Evolutionary conservation across 2,797 vertebrate species (phyloP), one percentile per base, ranked within the genome.

Genomic region (Acanthornis magna): DNA sequence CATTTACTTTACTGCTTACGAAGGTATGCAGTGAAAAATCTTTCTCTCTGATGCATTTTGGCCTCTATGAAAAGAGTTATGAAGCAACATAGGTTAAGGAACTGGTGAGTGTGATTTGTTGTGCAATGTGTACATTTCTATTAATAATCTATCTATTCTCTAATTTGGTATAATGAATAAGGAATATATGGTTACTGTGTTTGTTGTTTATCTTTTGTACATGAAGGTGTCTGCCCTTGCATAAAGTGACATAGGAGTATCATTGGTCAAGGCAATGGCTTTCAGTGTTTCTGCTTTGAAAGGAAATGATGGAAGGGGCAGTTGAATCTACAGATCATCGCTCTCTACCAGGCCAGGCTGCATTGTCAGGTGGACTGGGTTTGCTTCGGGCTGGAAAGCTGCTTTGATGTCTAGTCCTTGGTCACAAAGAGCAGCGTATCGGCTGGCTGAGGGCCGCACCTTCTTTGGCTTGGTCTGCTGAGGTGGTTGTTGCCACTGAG

Each of bases 351-450:
- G 97, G 95, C 98, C 97, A 0, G 98, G 97, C 21, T 96, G 99
- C 95, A 98, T 86, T 9, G 97, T 86, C 96, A 98, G 97, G 94
- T 99, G 98, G 32, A 97, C 97, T 2, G 99, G 98, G 89, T 97
- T 99, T 97, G 98, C 98, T 94, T 99, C 99, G 0, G 99, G 99
- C 96, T 99, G 99, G 98, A 99, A 99, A 40, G 99, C 99, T 0
- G 99, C 99, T 97, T 98, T 99, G 97, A 99, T 99, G 74, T 99
- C 99, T 96, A 99, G 98, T 77, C 99, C 99, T 97, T 99, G 98
- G 98, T 99, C 99, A 30, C 98, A 99, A 93, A 99, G 98, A 10
- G 99, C 99, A 9, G 99, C 99, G 4, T 99, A 99, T 95, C 99
- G 99, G 94, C 99, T 99, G 88, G 99, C 97, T 8, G 99, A 99